These are phyloP conservation scores for Zygogramma bicolorata DNA, from an alignment of 2,888 invertebrate genomes.

Conservation along the genomic window DNA sequence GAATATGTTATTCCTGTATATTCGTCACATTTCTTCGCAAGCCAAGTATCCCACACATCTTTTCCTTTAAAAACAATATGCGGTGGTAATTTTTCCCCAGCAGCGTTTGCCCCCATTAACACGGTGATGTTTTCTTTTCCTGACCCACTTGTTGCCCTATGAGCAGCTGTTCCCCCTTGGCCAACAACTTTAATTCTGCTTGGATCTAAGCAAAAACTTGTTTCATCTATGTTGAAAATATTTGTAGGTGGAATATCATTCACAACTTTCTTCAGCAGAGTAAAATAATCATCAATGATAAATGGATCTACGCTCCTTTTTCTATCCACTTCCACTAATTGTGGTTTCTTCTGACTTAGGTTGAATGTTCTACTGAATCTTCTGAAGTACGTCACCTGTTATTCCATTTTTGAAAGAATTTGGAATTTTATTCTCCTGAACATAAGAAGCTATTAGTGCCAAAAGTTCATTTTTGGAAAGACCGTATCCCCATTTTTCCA, in stretches of 20 bases:
- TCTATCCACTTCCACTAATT: slow-evolving; percentile 31
- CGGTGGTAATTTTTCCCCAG: no score
- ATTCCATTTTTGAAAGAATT: slow-evolving; percentile 54
- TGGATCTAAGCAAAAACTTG: slow-evolving; percentile 42
- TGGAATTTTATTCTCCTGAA: slow-evolving; percentile 25
- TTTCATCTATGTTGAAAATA: slow-evolving; percentile 41
- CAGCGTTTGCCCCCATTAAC: no score
- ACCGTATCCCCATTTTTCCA: slow-evolving; percentile 22
- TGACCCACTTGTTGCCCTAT: no score
- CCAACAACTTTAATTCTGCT: slow-evolving; percentile 35
- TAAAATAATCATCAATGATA: slow-evolving; percentile 31
- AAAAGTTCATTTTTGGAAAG: slow-evolving; percentile 29
- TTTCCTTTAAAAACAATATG: no score
- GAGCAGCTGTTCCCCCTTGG: slow-evolving; percentile 14
- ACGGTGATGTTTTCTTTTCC: no score
- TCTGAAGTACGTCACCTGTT: slow-evolving; percentile 49
- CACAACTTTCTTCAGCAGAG: slow-evolving; percentile 16
- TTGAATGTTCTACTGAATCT: slow-evolving; percentile 45
- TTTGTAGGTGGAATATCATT: slow-evolving; percentile 15
- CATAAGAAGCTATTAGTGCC: slow-evolving; percentile 16
- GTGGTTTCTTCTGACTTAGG: slow-evolving; percentile 47
- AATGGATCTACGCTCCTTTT: slow-evolving; percentile 35
- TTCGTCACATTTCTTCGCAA: no score
- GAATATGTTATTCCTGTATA: no score
- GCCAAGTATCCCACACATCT: no score